phyloP scores from a whole-genome alignment of 2,113 vertebrate genomes.

The Misgurnus anguillicaudatus region DNA sequence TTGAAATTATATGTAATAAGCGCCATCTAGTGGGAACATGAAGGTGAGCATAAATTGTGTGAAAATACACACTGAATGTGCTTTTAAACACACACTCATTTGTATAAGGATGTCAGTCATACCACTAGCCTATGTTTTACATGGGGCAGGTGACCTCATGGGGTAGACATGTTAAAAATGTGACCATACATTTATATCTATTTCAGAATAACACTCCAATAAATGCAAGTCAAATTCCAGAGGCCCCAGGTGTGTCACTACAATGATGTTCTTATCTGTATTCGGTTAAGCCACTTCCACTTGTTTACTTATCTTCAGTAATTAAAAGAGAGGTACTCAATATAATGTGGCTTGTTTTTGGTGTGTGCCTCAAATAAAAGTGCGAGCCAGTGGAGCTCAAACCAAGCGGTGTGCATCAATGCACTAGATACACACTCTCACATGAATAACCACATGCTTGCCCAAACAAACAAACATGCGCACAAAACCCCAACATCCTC shows the following conservation, averaged over 20 bases:
- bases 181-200: too few species aligned
- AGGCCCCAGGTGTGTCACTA: not conserved
- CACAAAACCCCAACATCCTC: conserved; percentile 13
- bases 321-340: conserved; percentile 47
- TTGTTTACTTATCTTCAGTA: conserved; percentile 48
- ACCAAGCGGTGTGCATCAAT: not conserved
- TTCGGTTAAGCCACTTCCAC: conserved; percentile 31
- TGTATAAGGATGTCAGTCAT: too few species aligned
- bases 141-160: too few species aligned
- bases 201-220: too few species aligned
- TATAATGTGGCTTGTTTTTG: not conserved
- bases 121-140: too few species aligned
- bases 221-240: not conserved
- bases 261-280: conserved; percentile 45
- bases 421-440: not conserved
- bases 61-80: too few species aligned
- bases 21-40: conserved; percentile 53
- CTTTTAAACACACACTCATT: not conserved
- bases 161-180: too few species aligned
- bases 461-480: conserved; percentile 23
- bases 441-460: conserved; percentile 20
- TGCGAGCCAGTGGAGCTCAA: not conserved
- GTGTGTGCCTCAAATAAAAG: not conserved
- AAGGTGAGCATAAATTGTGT: not conserved
- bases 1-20: conserved; percentile 36